Base-by-base conservation (phyloP, 2,797 vertebrate genomes). In the Nothura maculosa region DNA sequence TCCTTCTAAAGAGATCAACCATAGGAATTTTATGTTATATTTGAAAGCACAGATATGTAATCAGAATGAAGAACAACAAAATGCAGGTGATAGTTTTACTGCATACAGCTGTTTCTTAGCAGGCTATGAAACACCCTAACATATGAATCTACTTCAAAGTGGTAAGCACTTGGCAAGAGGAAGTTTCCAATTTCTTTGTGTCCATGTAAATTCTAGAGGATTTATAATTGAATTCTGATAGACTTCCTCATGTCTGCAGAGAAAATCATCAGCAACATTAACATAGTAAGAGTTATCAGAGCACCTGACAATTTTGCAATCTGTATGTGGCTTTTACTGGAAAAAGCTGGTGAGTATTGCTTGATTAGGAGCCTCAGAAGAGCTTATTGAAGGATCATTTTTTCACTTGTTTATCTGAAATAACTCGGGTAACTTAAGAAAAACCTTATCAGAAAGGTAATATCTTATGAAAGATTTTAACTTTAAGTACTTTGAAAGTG, bases 201-300 rank as follows among this genome's bases (percentile, higher is more conserved):
- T 17, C 19, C 68, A 21, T 47, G 24, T 72, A 81, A 79, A 76
- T 93, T 40, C 13, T 61, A 8, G 11, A 57, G 36, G 57, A 24
- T 48, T 67, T 70, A 34, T n/a, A 36, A 85, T 34, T 52, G 60
- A 80, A 80, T 38, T 48, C 47, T 48, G 47, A 50, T 12, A 40
- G 40, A 40, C 18, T 30, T 74, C 24, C 90, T 93, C 68, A 62
- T 93, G 84, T 91, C 62, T 64, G 55, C 75, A 70, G 84, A 75
- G 66, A 63, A 91, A 92, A 95, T 92, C 85, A 94, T 96, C 90
- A 91, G 43, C 62, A 68, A 69, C 81, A 58, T 92, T 92, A 78
- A 77, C n/a, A 79, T 45, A 63, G 54, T 66, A 47, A 85, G 70
- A 86, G 89, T 93, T 74, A 40, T 84, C 66, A 70, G 88, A 54